Evolutionary conservation across 1,140 invertebrate species (phyloP).

Genomic region (Neodiprion fabricii): DNA sequence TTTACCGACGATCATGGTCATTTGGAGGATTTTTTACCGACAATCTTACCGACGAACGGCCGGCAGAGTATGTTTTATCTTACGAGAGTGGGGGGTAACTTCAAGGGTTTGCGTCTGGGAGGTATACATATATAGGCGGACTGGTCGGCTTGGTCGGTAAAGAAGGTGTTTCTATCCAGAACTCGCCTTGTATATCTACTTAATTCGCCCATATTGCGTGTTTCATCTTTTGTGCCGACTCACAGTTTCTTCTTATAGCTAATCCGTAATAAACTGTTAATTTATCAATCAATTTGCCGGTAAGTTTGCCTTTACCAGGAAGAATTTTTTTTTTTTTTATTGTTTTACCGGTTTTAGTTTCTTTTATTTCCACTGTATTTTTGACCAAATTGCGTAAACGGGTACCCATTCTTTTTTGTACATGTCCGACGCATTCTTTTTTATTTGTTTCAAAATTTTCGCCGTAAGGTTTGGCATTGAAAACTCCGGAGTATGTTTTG

Average conservation of each 20-base stretch:
- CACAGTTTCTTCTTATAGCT: slow-evolving; percentile 30
- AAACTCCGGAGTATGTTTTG: slow-evolving; percentile 13
- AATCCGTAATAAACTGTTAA: slow-evolving; percentile 34
- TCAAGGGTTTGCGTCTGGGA: too few species aligned
- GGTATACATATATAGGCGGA: too few species aligned
- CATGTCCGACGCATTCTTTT: slow-evolving; percentile 16
- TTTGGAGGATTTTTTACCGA: too few species aligned
- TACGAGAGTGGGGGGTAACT: too few species aligned
- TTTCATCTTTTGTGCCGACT: slow-evolving; percentile 29
- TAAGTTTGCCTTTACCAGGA: slow-evolving; percentile 29
- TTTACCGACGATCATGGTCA: too few species aligned
- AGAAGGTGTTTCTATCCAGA: too few species aligned
- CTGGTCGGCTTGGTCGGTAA: too few species aligned
- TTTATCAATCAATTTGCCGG: slow-evolving; percentile 29
- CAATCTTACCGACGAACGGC: too few species aligned
- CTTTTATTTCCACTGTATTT: neutral
- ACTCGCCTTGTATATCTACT: too few species aligned
- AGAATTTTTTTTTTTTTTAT: slow-evolving; percentile 20
- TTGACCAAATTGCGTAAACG: slow-evolving; percentile 5
- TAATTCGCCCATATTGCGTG: slow-evolving; percentile 29
- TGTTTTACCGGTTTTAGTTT: slow-evolving; percentile 14
- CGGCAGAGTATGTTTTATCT: too few species aligned
- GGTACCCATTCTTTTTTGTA: slow-evolving; percentile 20
- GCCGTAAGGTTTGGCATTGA: slow-evolving; percentile 2
- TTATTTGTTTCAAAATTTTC: neutral